Evolutionary conservation across 1,140 invertebrate genomes (phyloP).

Genomic region (Aphaenogaster floridana): DNA sequence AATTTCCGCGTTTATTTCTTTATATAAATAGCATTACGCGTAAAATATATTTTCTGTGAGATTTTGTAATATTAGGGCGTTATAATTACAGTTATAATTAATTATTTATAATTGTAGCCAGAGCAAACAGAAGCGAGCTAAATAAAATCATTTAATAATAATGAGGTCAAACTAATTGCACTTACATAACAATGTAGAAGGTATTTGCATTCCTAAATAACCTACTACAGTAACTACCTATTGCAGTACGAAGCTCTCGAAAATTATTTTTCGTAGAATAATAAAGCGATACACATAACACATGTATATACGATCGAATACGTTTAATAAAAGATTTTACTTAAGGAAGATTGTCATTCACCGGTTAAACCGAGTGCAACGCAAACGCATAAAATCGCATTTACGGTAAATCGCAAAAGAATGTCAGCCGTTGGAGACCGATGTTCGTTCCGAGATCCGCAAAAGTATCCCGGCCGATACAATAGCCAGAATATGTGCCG

Average conservation of each 20-base stretch:
- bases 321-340: neutral
- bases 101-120: slow-evolving; percentile 13
- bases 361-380: neutral
- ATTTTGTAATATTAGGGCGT: slow-evolving; percentile 1
- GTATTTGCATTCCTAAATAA: neutral
- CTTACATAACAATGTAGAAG: neutral
- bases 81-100: neutral
- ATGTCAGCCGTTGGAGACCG: slow-evolving; percentile 1
- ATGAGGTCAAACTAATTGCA: neutral
- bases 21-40: neutral
- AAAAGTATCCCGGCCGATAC: slow-evolving; percentile 68
- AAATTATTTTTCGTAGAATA: neutral
- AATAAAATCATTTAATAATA: slow-evolving; percentile 12
- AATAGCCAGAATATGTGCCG: slow-evolving; percentile 70
- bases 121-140: neutral
- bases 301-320: neutral
- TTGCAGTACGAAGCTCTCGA: too few species aligned
- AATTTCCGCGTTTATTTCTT: slow-evolving; percentile 3
- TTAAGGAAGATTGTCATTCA: neutral
- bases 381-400: neutral
- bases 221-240: neutral
- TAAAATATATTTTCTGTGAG: slow-evolving; percentile 3
- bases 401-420: neutral
- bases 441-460: neutral
- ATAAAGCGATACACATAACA: neutral